A percentile compares a stretch with the other conserved stretches of the same genome.
Evolutionary conservation across 2,113 vertebrate species (phyloP).

Genomic region (Piaya cayana): DNA sequence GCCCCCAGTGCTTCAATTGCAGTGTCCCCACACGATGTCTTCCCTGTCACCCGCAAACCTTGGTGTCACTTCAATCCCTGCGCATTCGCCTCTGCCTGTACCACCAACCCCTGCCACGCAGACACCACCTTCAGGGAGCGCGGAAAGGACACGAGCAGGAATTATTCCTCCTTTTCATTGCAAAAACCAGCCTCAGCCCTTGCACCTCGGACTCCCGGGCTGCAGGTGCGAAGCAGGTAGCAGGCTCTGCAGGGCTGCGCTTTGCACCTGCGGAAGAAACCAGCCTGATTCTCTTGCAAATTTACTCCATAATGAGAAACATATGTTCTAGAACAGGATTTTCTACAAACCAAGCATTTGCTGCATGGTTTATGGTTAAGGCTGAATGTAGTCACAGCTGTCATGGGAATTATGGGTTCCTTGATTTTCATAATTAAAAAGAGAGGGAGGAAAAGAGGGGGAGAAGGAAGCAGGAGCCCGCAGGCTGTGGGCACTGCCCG

Average conservation of each 20-base stretch:
- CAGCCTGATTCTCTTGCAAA: neutral
- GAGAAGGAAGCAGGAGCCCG: neutral
- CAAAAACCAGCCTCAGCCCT: rapidly evolving
- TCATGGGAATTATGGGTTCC: slow-evolving; percentile 43
- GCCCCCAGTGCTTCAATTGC: neutral
- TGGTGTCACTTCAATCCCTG: rapidly evolving
- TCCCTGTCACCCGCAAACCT: neutral
- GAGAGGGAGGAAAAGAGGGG: slow-evolving; percentile 15
- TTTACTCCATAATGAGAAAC: slow-evolving; percentile 53
- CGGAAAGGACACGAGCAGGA: rapidly evolving
- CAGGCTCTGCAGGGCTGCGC: rapidly evolving
- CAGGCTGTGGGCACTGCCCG: neutral
- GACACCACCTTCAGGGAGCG: rapidly evolving
- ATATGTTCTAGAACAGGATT: slow-evolving; percentile 57
- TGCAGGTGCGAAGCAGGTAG: neutral
- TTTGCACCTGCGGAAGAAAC: slow-evolving; percentile 21
- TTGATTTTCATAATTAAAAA: slow-evolving; percentile 53
- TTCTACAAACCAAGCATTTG: slow-evolving; percentile 45
- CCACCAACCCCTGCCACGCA: rapidly evolving
- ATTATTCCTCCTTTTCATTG: rapidly evolving
- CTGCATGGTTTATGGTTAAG: slow-evolving; percentile 38
- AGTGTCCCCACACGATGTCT: rapidly evolving
- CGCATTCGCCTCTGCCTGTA: rapidly evolving
- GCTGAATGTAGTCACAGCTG: slow-evolving; percentile 56
- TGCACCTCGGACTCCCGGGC: rapidly evolving